These are phyloP conservation scores for Sebastes ruberrimus DNA, from an alignment of 2,797 vertebrate species.

Conservation along the genomic window DNA sequence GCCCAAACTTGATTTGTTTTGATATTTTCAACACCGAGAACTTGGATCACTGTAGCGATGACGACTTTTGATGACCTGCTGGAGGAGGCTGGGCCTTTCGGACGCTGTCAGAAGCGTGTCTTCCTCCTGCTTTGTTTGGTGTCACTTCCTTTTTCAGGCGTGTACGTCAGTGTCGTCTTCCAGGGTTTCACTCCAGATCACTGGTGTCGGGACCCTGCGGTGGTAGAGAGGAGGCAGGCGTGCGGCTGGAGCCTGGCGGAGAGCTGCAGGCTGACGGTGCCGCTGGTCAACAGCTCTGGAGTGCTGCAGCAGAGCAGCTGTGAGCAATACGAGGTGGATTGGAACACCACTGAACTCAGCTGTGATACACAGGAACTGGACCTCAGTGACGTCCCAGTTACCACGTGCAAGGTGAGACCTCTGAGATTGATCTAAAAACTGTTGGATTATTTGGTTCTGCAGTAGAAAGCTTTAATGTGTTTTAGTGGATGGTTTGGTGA, in stretches of 20 bases:
- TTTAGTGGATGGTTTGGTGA: not conserved
- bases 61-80: constrained; percentile 46
- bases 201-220: constrained; percentile 88
- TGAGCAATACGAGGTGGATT: constrained; percentile 81
- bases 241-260: constrained; percentile 87
- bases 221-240: constrained; percentile 71
- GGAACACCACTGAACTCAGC: constrained; percentile 77
- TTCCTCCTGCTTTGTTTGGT: constrained; percentile 18
- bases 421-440: no score
- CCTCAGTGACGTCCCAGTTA: constrained; percentile 20
- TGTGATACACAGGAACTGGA: constrained; percentile 75
- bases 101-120: constrained; percentile 29
- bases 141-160: constrained; percentile 55
- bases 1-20: not conserved
- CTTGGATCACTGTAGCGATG: not conserved
- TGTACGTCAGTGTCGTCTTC: constrained; percentile 93
- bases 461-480: not conserved
- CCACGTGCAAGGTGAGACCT: constrained; percentile 18
- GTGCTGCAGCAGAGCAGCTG: constrained; percentile 76
- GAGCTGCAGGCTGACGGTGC: constrained; percentile 77
- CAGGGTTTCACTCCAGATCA: constrained; percentile 88
- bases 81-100: constrained; percentile 34
- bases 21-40: not conserved
- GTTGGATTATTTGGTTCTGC: not conserved
- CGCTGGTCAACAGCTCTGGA: constrained; percentile 62